Evolutionary conservation across 2,113 vertebrate species (phyloP).

Genomic region (Leptocoma aspasia): DNA sequence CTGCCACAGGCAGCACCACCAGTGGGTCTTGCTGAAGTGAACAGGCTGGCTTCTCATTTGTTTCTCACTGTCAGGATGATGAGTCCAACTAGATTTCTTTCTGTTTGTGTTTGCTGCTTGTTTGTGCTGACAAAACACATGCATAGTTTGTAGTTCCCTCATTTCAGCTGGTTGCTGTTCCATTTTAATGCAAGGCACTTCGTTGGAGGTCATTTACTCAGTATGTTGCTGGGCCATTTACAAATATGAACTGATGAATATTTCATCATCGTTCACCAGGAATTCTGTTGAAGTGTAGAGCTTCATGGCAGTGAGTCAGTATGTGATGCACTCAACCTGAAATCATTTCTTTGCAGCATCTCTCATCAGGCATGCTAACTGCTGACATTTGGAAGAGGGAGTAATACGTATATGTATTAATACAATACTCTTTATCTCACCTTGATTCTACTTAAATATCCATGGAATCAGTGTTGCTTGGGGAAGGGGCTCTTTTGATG

Average conservation of each 20-base stretch:
- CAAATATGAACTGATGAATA: slow-evolving; percentile 65
- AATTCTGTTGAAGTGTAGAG: slow-evolving; percentile 37
- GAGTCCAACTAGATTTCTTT: slow-evolving; percentile 18
- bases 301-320: slow-evolving; percentile 24
- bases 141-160: slow-evolving; percentile 33
- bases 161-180: slow-evolving; percentile 30
- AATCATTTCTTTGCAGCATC: not conserved
- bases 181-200: slow-evolving; percentile 29
- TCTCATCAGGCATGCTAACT: not conserved
- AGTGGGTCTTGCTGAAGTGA: not conserved
- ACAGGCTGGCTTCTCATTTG: slow-evolving; percentile 31
- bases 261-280: slow-evolving; percentile 64
- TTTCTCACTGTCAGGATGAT: slow-evolving; percentile 14
- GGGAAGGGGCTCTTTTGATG: not conserved
- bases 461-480: not conserved
- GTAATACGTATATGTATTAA: not conserved
- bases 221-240: slow-evolving; percentile 48
- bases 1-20: not conserved
- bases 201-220: slow-evolving; percentile 47
- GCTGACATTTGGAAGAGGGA: not conserved
- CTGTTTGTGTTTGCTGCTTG: slow-evolving; percentile 57
- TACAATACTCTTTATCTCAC: not conserved
- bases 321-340: not conserved
- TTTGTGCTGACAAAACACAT: slow-evolving; percentile 61
- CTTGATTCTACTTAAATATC: not conserved